These are phyloP conservation scores for Monopterus albus DNA, from an alignment of 2,113 vertebrate species.

Conservation along the genomic window DNA sequence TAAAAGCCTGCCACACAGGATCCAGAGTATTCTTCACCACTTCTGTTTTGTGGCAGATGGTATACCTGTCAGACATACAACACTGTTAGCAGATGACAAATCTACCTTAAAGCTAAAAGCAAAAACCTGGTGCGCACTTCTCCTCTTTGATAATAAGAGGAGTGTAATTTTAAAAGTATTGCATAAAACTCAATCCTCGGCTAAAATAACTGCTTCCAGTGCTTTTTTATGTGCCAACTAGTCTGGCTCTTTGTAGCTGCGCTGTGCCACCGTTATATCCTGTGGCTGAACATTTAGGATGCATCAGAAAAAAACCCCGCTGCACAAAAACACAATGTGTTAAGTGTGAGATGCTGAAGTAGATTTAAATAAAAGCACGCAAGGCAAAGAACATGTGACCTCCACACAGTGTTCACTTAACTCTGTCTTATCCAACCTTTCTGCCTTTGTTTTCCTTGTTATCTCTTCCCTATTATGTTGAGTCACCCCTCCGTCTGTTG, in stretches of 20 bases:
- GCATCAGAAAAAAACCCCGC: conserved; percentile 69
- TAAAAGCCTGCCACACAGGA: conserved; percentile 94
- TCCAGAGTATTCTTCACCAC: conserved; percentile 93
- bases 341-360: conserved; percentile 58
- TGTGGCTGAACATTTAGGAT: conserved; percentile 64
- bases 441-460: conserved; percentile 38
- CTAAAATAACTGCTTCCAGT: conserved; percentile 12
- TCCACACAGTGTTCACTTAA: conserved; percentile 47
- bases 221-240: conserved; percentile 9
- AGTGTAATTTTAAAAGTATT: neutral
- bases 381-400: conserved; percentile 49
- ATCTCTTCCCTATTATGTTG: conserved; percentile 36
- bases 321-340: conserved; percentile 64
- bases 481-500: conserved; percentile 31
- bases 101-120: neutral
- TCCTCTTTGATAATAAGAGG: neutral
- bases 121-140: neutral
- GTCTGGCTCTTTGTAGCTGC: conserved; percentile 36
- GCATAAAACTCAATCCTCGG: neutral
- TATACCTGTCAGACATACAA: conserved; percentile 81
- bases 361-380: conserved; percentile 62
- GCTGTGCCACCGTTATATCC: conserved; percentile 39
- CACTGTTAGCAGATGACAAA: neutral
- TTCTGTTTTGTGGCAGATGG: conserved; percentile 93
- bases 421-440: conserved; percentile 31